Conservation (phyloP, 2,797 vertebrate genomes). For the Lycodopsis pacificus region DNA sequence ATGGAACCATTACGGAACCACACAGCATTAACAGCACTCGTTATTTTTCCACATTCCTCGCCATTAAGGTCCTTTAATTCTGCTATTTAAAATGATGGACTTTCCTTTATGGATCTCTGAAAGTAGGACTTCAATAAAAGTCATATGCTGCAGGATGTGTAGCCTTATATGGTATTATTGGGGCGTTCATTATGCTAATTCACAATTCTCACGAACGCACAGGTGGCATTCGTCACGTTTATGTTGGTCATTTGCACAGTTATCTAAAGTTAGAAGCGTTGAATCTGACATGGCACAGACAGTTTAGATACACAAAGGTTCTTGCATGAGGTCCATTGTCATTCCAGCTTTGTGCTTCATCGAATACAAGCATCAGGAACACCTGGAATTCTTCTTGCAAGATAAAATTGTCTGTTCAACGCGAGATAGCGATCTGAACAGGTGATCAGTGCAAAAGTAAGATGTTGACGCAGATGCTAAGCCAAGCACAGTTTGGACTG, state of each 20-base stretch:
- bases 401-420: background rate
- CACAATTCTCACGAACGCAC: background rate
- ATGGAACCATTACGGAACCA: background rate
- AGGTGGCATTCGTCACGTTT: background rate
- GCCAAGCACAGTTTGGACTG: background rate
- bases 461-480: background rate
- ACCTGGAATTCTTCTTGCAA: background rate
- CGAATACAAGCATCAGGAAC: background rate
- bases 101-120: background rate
- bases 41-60: background rate
- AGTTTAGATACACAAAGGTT: background rate
- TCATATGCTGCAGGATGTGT: no score
- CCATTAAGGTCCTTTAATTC: background rate
- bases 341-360: background rate
- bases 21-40: background rate
- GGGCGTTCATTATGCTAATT: background rate
- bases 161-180: background rate
- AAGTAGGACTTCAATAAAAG: background rate
- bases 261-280: background rate
- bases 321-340: background rate
- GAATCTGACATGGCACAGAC: background rate
- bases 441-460: conserved; percentile 3
- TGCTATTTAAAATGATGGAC: background rate
- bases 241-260: background rate
- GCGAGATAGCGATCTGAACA: background rate